A percentile compares a stretch with the other conserved stretches of the same genome.
Conservation (phyloP, 2,797 vertebrate species). For the Cossypha niveicapilla region DNA sequence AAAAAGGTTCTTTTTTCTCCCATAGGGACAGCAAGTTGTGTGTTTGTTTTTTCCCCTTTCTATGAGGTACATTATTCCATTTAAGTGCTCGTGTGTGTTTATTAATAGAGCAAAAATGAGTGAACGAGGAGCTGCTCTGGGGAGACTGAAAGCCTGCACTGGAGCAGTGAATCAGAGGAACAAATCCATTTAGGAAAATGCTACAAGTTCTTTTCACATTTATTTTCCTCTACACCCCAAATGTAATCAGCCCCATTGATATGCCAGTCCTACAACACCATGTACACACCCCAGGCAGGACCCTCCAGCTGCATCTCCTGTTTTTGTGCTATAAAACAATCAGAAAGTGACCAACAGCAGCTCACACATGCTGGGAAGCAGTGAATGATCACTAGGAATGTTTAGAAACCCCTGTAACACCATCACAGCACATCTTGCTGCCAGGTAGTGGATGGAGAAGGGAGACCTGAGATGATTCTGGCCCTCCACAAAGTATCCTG, state of each 20-base stretch:
- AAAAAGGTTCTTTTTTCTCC: not conserved
- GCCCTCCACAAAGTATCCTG: accelerated
- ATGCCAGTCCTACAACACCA: accelerated
- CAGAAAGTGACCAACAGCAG: not conserved
- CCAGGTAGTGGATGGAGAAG: accelerated
- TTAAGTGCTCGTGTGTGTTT: constrained; percentile 28
- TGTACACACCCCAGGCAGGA: not conserved
- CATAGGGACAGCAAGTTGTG: not conserved
- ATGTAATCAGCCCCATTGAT: accelerated
- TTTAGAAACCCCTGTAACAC: not conserved
- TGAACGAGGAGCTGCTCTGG: not conserved
- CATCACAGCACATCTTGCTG: not conserved
- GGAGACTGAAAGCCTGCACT: constrained; percentile 35
- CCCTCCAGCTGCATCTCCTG: not conserved
- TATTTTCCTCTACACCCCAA: not conserved
- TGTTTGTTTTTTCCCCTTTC: not conserved
- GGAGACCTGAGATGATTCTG: not conserved
- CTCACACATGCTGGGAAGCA: not conserved
- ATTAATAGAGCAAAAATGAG: constrained; percentile 60
- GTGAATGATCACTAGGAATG: not conserved
- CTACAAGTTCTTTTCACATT: not conserved
- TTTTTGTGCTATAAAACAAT: not conserved
- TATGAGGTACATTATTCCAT: not conserved
- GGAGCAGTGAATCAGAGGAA: constrained; percentile 33
- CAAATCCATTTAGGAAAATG: constrained; percentile 32